phyloP scores from a whole-genome alignment of 2,113 vertebrate genomes.

The Alethe diademata region DNA sequence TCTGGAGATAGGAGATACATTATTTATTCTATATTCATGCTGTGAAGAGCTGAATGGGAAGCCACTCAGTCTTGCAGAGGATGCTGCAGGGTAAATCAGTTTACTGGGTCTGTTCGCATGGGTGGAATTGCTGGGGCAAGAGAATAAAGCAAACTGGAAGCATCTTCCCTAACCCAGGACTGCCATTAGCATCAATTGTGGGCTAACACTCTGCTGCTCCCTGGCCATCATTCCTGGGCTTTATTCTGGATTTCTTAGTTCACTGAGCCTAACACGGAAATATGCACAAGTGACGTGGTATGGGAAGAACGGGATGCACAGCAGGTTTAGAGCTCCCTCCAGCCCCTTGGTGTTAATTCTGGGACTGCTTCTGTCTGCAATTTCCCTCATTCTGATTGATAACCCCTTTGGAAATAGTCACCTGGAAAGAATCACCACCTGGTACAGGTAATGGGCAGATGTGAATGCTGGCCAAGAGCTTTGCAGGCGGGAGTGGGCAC shows the following conservation, averaged over 20 bases:
- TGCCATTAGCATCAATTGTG: not conserved
- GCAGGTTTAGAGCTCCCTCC: not conserved
- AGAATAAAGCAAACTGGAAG: not conserved
- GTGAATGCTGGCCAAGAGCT: not conserved
- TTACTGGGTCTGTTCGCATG: not conserved
- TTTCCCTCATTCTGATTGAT: not conserved
- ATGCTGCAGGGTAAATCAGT: not conserved
- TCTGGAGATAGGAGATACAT: not conserved
- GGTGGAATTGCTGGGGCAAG: not conserved
- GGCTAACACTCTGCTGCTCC: not conserved
- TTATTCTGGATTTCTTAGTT: not conserved
- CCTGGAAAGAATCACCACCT: not conserved
- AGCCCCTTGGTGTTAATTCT: not conserved
- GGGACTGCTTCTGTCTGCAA: not conserved
- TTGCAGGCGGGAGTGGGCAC: not conserved
- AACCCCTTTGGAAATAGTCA: not conserved
- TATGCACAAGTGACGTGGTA: not conserved
- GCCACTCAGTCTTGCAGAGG: not conserved
- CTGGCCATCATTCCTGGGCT: not conserved
- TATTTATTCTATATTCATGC: not conserved
- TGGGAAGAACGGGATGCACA: not conserved
- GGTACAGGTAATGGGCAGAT: not conserved
- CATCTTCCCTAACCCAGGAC: not conserved
- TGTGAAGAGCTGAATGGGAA: not conserved
- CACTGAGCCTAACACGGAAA: accelerated